Evolutionary conservation across 2,888 invertebrate genomes (phyloP), one percentile per base, ranked within the genome.

Genomic region (Aleiodes leptofemur): DNA sequence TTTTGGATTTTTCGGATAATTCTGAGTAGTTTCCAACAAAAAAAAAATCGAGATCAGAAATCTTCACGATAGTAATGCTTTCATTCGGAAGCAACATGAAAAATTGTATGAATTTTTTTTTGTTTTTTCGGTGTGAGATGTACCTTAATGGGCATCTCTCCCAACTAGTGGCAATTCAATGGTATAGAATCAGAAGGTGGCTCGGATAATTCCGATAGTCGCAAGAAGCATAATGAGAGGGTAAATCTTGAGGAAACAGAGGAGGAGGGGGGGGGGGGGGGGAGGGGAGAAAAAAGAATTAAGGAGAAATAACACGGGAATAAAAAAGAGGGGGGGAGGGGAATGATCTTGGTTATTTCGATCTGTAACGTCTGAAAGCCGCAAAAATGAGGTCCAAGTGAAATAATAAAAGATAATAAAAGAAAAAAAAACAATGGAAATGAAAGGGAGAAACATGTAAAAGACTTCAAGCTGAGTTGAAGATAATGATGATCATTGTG

Each of bases 151-250:
- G n/a, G 59, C 34, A 59, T 59, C n/a, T 59, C 59, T 23, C 23
- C 23, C 34, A 59, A 59, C 31, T 59, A 34, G 59, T 59, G 34
- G 59, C 51, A 51, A 51, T 51, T 51, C 59, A 59, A 59, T 59
- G 34, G 2, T 23, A 23, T 31, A 31, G 59, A 59, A 59, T 31
- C 34, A 34, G 59, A 23, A 59, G 59, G 59, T 59, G 59, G 57
- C 34, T 31, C 31, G 31, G 43, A 82, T 81, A 81, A 82, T 80
- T 80, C 80, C 76, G 76, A 76, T 81, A 82, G 77, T 81, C 81
- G 74, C 79, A 78, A 82, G 83, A 79, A 81, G 75, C 74, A 79
- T 76, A 68, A 70, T 73, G 74, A 77, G 77, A 74, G 77, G 69
- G 80, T 75, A 80, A 80, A 79, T 79, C 76, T 34, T 69, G 76